A percentile compares a stretch with the other conserved stretches of the same genome.
Conservation (phyloP, 2,888 invertebrate species). For the Chironomus tentans region DNA sequence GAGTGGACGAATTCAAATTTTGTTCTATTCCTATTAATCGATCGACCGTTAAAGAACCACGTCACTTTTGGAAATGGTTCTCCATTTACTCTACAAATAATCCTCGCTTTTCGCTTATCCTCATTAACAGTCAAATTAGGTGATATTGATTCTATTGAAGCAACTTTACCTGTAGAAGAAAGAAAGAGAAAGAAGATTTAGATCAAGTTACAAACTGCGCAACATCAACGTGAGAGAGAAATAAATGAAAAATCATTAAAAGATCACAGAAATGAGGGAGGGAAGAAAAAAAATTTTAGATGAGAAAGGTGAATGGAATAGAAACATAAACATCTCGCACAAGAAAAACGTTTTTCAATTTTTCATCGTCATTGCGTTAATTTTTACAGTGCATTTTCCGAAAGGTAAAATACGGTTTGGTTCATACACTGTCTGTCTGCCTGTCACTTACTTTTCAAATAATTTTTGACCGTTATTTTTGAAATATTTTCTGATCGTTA, state of each 20-base stretch:
- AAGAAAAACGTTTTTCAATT: neutral
- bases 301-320: conserved; percentile 17
- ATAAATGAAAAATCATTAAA: neutral
- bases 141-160: conserved; percentile 39
- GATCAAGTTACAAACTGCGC: neutral
- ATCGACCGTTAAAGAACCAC: conserved; percentile 69
- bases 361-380: conserved; percentile 7
- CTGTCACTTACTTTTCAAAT: too few species aligned
- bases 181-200: neutral
- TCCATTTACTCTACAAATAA: conserved; percentile 67
- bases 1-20: conserved; percentile 41
- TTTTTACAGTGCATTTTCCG: too few species aligned
- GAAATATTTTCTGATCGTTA: too few species aligned
- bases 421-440: too few species aligned
- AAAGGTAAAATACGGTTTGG: too few species aligned
- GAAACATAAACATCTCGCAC: conserved; percentile 9
- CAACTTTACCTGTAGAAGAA: conserved; percentile 42
- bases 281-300: neutral
- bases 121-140: conserved; percentile 32
- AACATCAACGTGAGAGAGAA: neutral
- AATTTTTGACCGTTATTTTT: too few species aligned
- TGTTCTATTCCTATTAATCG: conserved; percentile 43
- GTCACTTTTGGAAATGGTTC: conserved; percentile 71
- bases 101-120: conserved; percentile 48
- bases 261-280: too few species aligned